A percentile compares a stretch with the other conserved stretches of the same genome.
phyloP scores from a whole-genome alignment of 2,797 vertebrate species.

The Trachops cirrhosus region DNA sequence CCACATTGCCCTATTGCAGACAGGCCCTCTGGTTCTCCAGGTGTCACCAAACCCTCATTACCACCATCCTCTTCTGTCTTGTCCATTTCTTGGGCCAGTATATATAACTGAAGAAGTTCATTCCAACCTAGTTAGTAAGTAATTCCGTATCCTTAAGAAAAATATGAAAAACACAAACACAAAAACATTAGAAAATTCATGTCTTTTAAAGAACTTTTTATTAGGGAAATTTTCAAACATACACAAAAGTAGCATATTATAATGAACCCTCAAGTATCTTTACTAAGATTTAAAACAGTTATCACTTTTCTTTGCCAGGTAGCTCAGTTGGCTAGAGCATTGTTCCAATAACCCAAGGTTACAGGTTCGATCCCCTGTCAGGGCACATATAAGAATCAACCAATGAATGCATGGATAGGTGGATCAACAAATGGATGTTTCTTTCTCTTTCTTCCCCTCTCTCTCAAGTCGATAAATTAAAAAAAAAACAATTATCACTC shows the following conservation, averaged over 20 bases:
- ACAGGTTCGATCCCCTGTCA: neutral
- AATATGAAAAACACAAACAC: slow-evolving; percentile 10
- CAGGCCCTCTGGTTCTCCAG: neutral
- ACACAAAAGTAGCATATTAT: neutral
- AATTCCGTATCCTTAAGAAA: neutral
- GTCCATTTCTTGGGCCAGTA: neutral
- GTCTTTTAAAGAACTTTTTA: neutral
- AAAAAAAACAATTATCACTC: neutral
- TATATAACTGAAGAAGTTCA: neutral
- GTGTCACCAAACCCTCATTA: neutral
- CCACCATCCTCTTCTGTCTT: neutral
- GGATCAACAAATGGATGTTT: neutral
- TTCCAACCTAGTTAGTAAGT: neutral
- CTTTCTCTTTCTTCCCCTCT: neutral
- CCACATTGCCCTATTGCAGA: neutral
- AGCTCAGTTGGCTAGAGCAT: neutral
- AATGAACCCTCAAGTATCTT: neutral
- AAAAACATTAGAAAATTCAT: neutral
- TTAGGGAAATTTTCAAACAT: neutral
- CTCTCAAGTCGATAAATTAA: neutral
- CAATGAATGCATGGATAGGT: neutral
- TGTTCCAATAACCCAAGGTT: neutral
- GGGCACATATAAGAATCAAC: neutral
- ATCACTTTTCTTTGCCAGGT: neutral
- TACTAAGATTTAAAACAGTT: neutral